Percentiles rank a stretch among this genome's conserved stretches.
These are phyloP conservation scores for Lineus longissimus DNA, from an alignment of 1,140 invertebrate genomes.

Conservation along the genomic window DNA sequence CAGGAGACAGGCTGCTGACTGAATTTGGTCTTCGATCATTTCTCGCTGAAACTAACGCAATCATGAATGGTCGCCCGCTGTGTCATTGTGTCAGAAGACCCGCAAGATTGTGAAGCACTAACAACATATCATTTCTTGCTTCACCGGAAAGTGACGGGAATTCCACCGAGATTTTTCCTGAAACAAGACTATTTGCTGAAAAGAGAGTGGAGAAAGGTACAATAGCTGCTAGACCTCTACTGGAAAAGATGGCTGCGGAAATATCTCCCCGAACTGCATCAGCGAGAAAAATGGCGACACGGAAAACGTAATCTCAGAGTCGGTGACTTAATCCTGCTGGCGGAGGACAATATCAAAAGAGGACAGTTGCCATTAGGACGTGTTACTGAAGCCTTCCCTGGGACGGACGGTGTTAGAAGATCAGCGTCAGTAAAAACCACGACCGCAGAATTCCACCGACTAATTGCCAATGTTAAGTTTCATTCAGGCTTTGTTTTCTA, in stretches of 20 bases:
- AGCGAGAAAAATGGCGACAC: neutral
- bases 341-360: slow-evolving; percentile 11
- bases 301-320: slow-evolving; percentile 7
- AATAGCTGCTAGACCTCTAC: slow-evolving; percentile 16
- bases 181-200: slow-evolving; percentile 7
- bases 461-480: too few relatives aligned
- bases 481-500: too few relatives aligned
- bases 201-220: slow-evolving; percentile 17
- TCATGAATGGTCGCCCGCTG: slow-evolving; percentile 12
- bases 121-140: slow-evolving; percentile 19
- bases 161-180: too few relatives aligned
- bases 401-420: slow-evolving; percentile 13
- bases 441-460: too few relatives aligned
- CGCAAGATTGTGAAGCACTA: slow-evolving; percentile 13
- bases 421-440: slow-evolving; percentile 7
- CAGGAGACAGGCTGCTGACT: neutral
- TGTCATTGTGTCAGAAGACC: slow-evolving; percentile 10
- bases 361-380: slow-evolving; percentile 21
- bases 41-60: slow-evolving; percentile 13
- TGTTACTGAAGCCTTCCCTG: slow-evolving; percentile 3
- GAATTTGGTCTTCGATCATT: slow-evolving; percentile 10
- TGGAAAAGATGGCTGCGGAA: slow-evolving; percentile 19
- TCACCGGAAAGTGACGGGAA: slow-evolving; percentile 10
- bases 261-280: slow-evolving; percentile 8
- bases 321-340: slow-evolving; percentile 20